phyloP scores from a whole-genome alignment of 1,140 invertebrate species.

The Euborellia annulipes region DNA sequence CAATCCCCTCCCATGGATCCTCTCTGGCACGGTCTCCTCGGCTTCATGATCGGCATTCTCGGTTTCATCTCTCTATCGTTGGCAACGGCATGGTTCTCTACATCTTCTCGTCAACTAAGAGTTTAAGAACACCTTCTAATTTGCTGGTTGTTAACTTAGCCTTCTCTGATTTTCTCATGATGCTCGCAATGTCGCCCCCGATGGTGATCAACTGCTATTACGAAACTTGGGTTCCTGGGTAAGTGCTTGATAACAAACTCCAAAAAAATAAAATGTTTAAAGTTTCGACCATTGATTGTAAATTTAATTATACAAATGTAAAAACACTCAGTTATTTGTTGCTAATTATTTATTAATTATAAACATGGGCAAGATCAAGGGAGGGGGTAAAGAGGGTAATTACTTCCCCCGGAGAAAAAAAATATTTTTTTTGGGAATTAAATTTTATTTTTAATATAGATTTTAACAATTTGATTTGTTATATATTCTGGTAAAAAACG shows the following conservation, averaged over 20 bases:
- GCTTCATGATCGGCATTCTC: slow-evolving; percentile 53
- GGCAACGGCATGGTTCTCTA: slow-evolving; percentile 79
- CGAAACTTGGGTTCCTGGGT: slow-evolving; percentile 74
- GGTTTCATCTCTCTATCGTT: slow-evolving; percentile 48
- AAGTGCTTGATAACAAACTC: slow-evolving; percentile 13
- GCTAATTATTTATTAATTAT: no score
- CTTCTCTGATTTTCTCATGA: slow-evolving; percentile 77
- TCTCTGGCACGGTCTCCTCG: slow-evolving; percentile 61
- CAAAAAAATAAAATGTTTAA: no score
- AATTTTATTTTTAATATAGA: no score
- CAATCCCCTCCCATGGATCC: slow-evolving; percentile 63
- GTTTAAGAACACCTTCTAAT: slow-evolving; percentile 67
- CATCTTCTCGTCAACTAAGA: slow-evolving; percentile 62
- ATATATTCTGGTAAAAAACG: no score
- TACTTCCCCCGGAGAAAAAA: no score
- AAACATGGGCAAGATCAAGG: no score
- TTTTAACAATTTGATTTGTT: no score
- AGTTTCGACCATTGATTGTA: no score
- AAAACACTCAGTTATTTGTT: no score
- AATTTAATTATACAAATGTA: no score
- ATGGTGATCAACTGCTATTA: slow-evolving; percentile 77
- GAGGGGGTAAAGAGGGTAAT: no score
- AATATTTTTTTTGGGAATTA: no score
- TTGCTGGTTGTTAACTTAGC: slow-evolving; percentile 71
- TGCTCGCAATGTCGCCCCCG: slow-evolving; percentile 63